Conservation (phyloP, 2,888 invertebrate species). For the Lycaena phlaeas region DNA sequence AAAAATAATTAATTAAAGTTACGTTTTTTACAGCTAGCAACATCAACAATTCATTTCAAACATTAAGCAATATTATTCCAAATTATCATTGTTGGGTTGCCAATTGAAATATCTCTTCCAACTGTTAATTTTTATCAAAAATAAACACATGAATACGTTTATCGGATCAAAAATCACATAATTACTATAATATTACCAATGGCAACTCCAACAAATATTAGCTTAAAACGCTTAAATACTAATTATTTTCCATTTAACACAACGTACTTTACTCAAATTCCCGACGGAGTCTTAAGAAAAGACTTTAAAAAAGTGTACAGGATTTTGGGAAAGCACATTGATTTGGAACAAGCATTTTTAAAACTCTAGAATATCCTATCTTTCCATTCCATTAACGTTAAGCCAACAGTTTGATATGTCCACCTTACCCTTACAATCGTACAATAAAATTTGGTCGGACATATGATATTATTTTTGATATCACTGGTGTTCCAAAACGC, state of each 20-base stretch:
- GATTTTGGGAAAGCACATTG: slow-evolving; percentile 9
- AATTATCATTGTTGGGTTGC: slow-evolving; percentile 44
- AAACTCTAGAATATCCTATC: slow-evolving; percentile 48
- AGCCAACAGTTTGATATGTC: slow-evolving; percentile 43
- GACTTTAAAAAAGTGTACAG: background rate
- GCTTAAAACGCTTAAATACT: slow-evolving; percentile 39
- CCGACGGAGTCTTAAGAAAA: background rate
- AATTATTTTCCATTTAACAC: background rate
- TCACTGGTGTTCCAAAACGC: background rate
- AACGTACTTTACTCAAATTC: slow-evolving; percentile 1
- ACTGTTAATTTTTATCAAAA: slow-evolving; percentile 34
- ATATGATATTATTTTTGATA: slow-evolving; percentile 13
- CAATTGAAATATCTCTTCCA: slow-evolving; percentile 25
- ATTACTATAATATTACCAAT: slow-evolving; percentile 20
- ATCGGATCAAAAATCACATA: background rate
- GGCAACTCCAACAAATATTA: slow-evolving; percentile 46
- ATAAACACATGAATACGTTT: slow-evolving; percentile 50
- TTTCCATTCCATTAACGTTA: slow-evolving; percentile 33
- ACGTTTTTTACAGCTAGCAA: slow-evolving; percentile 54
- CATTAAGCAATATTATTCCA: slow-evolving; percentile 60
- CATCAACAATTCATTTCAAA: slow-evolving; percentile 58
- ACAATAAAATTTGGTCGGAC: slow-evolving; percentile 10
- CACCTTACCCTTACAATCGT: slow-evolving; percentile 13
- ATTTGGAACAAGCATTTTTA: slow-evolving; percentile 23
- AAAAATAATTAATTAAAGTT: slow-evolving; percentile 47